Evolutionary conservation across 1,140 invertebrate genomes (phyloP).

Genomic region (Drusus annulatus): DNA sequence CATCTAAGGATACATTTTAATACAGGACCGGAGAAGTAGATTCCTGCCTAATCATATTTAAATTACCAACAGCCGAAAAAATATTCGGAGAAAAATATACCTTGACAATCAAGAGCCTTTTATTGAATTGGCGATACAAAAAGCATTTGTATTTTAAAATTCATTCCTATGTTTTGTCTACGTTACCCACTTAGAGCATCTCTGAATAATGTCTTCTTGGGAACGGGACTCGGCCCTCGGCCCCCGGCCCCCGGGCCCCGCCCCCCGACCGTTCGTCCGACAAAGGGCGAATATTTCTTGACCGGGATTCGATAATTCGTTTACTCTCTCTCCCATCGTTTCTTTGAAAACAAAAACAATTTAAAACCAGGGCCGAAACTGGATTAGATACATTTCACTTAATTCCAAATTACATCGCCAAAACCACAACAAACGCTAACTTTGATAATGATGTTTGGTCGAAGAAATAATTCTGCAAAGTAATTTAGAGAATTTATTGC

Average conservation of each 20-base stretch:
- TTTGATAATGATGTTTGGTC: constrained; percentile 21
- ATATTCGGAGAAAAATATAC: no score
- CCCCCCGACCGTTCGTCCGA: no score
- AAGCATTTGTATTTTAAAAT: no score
- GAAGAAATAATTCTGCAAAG: constrained; percentile 1
- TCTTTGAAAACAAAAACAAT: constrained; percentile 23
- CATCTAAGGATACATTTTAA: no score
- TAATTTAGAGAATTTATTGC: constrained; percentile 18
- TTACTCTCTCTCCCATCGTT: constrained; percentile 5
- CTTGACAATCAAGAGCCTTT: no score
- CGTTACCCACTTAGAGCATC: constrained; percentile 4
- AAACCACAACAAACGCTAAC: constrained; percentile 28
- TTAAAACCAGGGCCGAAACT: constrained; percentile 17
- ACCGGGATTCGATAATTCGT: constrained; percentile 14
- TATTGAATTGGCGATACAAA: no score
- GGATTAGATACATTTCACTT: constrained; percentile 37
- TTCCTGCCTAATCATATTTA: no score
- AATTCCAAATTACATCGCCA: constrained; percentile 18
- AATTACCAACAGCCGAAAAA: no score
- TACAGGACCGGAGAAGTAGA: no score
- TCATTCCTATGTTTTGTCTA: not conserved
- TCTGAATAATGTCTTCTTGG: not conserved
- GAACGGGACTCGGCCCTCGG: no score
- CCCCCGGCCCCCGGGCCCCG: no score
- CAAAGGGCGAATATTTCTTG: constrained; percentile 25